Evolutionary conservation across 2,113 vertebrate genomes (phyloP).

Genomic region (Syrrhaptes paradoxus): DNA sequence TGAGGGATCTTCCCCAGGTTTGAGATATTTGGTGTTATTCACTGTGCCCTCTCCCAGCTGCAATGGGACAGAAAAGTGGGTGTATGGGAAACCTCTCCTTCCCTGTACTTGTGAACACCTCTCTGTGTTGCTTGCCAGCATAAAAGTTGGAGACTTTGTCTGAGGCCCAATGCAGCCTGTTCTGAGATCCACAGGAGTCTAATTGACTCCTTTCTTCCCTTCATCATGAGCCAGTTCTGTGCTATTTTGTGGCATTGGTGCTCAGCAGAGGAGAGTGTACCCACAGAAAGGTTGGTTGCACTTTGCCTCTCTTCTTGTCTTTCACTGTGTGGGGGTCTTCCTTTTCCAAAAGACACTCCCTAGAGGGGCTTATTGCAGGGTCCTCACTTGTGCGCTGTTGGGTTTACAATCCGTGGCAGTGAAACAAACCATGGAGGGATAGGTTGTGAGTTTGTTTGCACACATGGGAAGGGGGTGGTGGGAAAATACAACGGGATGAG

Average conservation of each 20-base stretch:
- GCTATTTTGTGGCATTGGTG: background rate
- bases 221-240: background rate
- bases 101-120: background rate
- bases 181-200: background rate
- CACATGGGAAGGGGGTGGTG: background rate
- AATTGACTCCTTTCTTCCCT: background rate
- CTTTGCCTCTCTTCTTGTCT: background rate
- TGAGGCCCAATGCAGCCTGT: background rate
- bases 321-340: rapidly evolving
- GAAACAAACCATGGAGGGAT: background rate
- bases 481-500: background rate
- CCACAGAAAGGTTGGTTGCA: background rate
- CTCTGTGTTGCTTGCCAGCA: background rate
- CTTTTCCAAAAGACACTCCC: background rate
- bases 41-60: background rate
- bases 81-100: background rate
- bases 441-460: background rate
- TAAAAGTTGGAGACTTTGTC: background rate
- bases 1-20: background rate
- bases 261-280: background rate
- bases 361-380: background rate
- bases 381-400: background rate
- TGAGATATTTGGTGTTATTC: background rate
- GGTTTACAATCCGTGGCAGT: background rate
- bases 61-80: background rate